These are phyloP conservation scores for Athene noctua DNA, from an alignment of 2,113 vertebrate species.

Conservation along the genomic window DNA sequence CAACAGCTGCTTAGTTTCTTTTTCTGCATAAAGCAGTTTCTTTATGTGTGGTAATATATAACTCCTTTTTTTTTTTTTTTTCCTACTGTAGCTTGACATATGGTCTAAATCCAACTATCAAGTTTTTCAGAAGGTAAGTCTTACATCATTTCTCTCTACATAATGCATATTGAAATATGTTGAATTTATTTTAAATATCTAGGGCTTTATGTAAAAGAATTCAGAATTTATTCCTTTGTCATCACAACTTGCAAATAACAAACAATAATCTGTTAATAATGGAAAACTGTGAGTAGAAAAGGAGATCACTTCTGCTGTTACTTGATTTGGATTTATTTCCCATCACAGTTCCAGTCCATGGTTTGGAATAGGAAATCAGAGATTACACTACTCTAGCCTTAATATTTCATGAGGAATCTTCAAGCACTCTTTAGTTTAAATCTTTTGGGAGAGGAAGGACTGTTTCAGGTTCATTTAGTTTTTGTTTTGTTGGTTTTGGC, in stretches of 20 bases:
- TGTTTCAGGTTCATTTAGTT: not conserved
- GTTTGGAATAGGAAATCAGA: not conserved
- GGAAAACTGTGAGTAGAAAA: not conserved
- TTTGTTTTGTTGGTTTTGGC: not conserved
- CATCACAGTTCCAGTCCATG: not conserved
- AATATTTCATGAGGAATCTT: not conserved
- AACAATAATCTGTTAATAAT: not conserved
- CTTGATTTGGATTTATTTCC: not conserved
- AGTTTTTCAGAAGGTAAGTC: conserved; percentile 83
- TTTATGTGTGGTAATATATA: not conserved
- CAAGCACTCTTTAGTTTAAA: not conserved
- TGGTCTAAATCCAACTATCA: conserved; percentile 86
- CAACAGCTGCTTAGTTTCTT: not conserved
- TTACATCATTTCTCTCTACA: not conserved
- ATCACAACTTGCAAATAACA: not conserved
- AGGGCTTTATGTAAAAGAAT: not conserved
- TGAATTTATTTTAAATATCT: not conserved
- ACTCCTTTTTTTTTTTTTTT: not conserved
- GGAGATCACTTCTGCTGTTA: not conserved
- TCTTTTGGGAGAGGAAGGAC: not conserved
- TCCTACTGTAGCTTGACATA: conserved; percentile 76
- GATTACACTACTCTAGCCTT: not conserved
- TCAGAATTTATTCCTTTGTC: not conserved
- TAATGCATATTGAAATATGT: not conserved
- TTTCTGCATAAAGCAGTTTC: not conserved